Percentiles rank a stretch among this genome's conserved stretches.
These are phyloP conservation scores for Nebria ingens DNA, from an alignment of 1,140 invertebrate species.

Conservation along the genomic window DNA sequence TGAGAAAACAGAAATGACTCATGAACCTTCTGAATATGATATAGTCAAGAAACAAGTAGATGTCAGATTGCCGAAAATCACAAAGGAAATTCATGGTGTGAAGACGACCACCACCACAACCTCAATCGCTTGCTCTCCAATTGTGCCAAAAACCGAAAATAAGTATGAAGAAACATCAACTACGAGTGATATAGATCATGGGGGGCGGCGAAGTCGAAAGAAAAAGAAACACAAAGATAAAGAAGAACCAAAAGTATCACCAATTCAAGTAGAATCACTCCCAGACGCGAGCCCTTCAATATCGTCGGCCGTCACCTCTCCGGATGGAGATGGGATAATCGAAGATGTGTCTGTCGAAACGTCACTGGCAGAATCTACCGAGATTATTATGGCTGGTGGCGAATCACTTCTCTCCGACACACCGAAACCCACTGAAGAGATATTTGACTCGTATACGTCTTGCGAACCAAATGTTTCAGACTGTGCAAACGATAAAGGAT, in stretches of 20 bases:
- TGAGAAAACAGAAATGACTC: conserved; percentile 17
- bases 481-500: conserved; percentile 37
- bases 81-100: background rate
- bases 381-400: conserved; percentile 40
- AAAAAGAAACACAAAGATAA: conserved; percentile 39
- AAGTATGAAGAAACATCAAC: conserved; percentile 29
- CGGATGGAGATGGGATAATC: conserved; percentile 23
- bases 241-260: conserved; percentile 1
- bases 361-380: conserved; percentile 49
- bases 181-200: conserved; percentile 35
- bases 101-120: conserved; percentile 14
- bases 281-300: conserved; percentile 11
- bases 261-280: conserved; percentile 18
- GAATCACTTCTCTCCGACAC: conserved; percentile 37
- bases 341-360: conserved; percentile 30
- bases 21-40: background rate
- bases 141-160: conserved; percentile 28
- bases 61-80: background rate
- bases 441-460: conserved; percentile 35
- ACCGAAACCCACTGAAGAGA: conserved; percentile 40
- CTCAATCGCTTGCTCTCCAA: conserved; percentile 19
- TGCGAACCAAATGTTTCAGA: conserved; percentile 31
- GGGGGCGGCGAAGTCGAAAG: conserved; percentile 36
- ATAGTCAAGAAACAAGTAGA: background rate
- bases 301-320: conserved; percentile 16